Percentiles rank a stretch among this genome's conserved stretches.
Conservation (phyloP, 1,140 invertebrate species). For the Drosophila kohkoa region DNA sequence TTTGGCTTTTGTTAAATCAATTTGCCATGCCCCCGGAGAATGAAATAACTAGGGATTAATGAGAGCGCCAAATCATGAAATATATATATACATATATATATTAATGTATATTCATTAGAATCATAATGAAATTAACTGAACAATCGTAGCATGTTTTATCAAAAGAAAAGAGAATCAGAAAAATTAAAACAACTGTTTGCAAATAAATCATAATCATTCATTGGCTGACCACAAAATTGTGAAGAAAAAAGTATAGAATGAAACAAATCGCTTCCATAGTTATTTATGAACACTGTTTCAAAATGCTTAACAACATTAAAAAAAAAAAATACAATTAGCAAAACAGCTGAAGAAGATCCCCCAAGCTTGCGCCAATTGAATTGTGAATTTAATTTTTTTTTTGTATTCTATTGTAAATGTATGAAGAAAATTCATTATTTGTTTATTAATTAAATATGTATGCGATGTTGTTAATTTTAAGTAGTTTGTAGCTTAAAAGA, state of each 20-base stretch:
- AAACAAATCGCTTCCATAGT: slow-evolving; percentile 68
- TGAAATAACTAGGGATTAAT: not conserved
- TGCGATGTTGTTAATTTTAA: slow-evolving; percentile 80
- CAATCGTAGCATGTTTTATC: slow-evolving; percentile 59
- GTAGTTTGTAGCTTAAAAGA: slow-evolving; percentile 68
- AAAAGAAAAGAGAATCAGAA: slow-evolving; percentile 21
- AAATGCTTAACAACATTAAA: slow-evolving; percentile 42
- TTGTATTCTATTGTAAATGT: slow-evolving; percentile 61
- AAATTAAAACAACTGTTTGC: slow-evolving; percentile 31
- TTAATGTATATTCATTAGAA: slow-evolving; percentile 45
- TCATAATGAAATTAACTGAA: slow-evolving; percentile 26
- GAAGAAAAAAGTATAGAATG: slow-evolving; percentile 26
- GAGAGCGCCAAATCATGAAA: slow-evolving; percentile 51
- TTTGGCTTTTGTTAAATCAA: slow-evolving; percentile 18
- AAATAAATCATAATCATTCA: slow-evolving; percentile 26
- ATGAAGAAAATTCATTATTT: slow-evolving; percentile 48
- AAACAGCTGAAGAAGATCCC: slow-evolving; percentile 36
- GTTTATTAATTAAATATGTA: slow-evolving; percentile 70
- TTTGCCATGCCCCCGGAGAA: not conserved
- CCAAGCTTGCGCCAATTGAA: slow-evolving; percentile 44
- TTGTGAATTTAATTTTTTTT: slow-evolving; percentile 16
- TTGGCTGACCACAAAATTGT: slow-evolving; percentile 5
- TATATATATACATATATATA: too few species aligned
- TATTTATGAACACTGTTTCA: slow-evolving; percentile 59
- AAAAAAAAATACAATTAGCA: slow-evolving; percentile 11